Percentiles rank a stretch among this genome's conserved stretches.
phyloP scores from a whole-genome alignment of 1,140 invertebrate genomes.

The Caenorhabditis inopinata region DNA sequence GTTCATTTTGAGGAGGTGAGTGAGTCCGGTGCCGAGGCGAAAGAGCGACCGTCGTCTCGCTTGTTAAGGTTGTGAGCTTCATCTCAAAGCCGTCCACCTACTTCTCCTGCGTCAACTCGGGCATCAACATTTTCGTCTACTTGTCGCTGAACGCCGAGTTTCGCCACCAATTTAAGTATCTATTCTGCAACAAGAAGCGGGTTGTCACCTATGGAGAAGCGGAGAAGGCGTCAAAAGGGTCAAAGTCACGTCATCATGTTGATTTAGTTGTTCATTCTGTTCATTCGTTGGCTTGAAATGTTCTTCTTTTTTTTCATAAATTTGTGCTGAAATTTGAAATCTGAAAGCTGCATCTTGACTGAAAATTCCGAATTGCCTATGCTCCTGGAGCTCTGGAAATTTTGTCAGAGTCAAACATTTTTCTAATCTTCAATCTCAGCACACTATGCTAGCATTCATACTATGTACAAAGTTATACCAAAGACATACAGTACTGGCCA shows the following conservation, averaged over 20 bases:
- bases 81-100: constrained; percentile 37
- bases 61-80: constrained; percentile 28
- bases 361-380: too few species aligned
- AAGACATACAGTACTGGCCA: too few species aligned
- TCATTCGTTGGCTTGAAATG: constrained; percentile 5
- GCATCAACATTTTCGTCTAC: constrained; percentile 45
- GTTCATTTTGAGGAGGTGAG: neutral
- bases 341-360: too few species aligned
- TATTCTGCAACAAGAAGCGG: constrained; percentile 18
- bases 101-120: constrained; percentile 41
- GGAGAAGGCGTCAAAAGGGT: constrained; percentile 18
- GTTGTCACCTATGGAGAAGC: constrained; percentile 32
- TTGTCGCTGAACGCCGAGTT: constrained; percentile 39
- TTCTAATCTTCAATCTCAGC: too few species aligned
- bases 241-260: constrained; percentile 1
- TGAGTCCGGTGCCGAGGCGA: too few species aligned
- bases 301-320: too few species aligned
- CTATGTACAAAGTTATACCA: too few species aligned
- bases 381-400: too few species aligned
- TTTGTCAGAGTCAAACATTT: too few species aligned
- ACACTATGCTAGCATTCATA: too few species aligned
- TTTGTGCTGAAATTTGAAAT: neutral
- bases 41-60: too few species aligned
- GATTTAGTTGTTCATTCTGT: constrained; percentile 23
- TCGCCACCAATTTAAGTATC: constrained; percentile 27